These are phyloP conservation scores for Lasioglossum pauxillum DNA, from an alignment of 2,888 invertebrate species.

Conservation along the genomic window DNA sequence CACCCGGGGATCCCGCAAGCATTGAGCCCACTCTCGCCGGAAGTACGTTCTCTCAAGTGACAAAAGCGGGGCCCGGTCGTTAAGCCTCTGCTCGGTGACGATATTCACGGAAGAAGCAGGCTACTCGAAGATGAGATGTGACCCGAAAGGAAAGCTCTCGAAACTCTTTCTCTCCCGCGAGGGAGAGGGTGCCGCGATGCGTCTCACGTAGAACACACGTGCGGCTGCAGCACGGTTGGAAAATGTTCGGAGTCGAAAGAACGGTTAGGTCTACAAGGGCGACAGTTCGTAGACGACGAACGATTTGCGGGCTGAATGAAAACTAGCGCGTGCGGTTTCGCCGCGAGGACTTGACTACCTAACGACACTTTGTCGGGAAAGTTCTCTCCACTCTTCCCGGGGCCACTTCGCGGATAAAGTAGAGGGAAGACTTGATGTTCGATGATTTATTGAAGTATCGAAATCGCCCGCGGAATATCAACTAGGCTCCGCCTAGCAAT, in stretches of 20 bases:
- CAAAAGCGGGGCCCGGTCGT: constrained; percentile 50
- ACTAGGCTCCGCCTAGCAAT: constrained; percentile 24
- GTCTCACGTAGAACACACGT: constrained; percentile 58
- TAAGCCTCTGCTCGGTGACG: constrained; percentile 25
- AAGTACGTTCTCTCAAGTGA: constrained; percentile 53
- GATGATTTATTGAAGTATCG: constrained; percentile 51
- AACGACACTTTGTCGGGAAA: not conserved
- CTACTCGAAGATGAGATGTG: constrained; percentile 47
- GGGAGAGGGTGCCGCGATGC: constrained; percentile 20
- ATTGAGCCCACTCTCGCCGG: constrained; percentile 31
- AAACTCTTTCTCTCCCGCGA: constrained; percentile 28
- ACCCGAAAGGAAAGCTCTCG: constrained; percentile 53
- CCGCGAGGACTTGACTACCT: constrained; percentile 16
- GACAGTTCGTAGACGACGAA: constrained; percentile 12
- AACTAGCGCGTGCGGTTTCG: constrained; percentile 28
- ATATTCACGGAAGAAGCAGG: constrained; percentile 35
- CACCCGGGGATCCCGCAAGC: not conserved
- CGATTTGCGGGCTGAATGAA: constrained; percentile 51
- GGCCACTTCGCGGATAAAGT: constrained; percentile 4
- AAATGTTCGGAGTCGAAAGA: constrained; percentile 27
- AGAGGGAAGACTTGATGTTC: constrained; percentile 25
- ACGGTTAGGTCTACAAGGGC: not conserved
- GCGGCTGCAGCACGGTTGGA: constrained; percentile 14
- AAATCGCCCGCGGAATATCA: constrained; percentile 39
- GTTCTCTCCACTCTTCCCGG: not conserved